Evolutionary conservation across 23 tunicate genomes (phyloP), one percentile per base, ranked within the genome.

Genomic region (Ascidia mentula): DNA sequence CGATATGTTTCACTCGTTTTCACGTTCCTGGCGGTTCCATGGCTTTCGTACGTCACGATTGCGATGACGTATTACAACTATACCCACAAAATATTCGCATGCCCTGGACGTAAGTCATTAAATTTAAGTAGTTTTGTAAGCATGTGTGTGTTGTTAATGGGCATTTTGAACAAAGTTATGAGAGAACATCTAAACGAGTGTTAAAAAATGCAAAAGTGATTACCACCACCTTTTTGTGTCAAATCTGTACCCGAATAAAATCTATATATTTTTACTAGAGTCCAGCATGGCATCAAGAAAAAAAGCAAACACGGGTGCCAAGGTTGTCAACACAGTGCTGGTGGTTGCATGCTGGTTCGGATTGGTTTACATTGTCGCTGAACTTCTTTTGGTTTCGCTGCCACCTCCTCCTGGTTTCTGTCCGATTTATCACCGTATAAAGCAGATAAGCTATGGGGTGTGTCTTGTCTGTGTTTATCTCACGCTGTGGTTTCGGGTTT

Each of bases 401-500:
- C 86, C 86, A 0, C 79, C 72, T 0, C 26, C 35, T 9, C 31
- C 33, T 6, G 38, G 24, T 6, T 82, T 82, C 34, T 82, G 86
- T 72, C 17, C 59, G 4, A 26, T 82, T 26, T 82, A 82, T 35
- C 79, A 82, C 42, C 79, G 79, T 34, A 73, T 82, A 22, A 82
- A 82, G 72, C 73, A 72, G 13, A 36, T 73, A 6, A 38, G 40
- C n/a, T 82, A 40, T 36, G 86, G 71, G 12, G 46, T 46, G 1
- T 37, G 78, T 18, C 38, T 73, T 8, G 34, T 59, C 8, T 82
- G 60, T 30, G 79, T 33, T 18, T 82, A 82, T 73, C 46, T 73
- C 24, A 65, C 86, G 33, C 79, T 82, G 9, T 82, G 86, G 86
- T 72, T 34, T 36, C 72, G 86, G 31, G 72, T 82, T 0, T 82